A percentile compares a stretch with the other conserved stretches of the same genome.
Conservation (phyloP, 2,888 invertebrate genomes). For the Caenorhabditis angaria region DNA sequence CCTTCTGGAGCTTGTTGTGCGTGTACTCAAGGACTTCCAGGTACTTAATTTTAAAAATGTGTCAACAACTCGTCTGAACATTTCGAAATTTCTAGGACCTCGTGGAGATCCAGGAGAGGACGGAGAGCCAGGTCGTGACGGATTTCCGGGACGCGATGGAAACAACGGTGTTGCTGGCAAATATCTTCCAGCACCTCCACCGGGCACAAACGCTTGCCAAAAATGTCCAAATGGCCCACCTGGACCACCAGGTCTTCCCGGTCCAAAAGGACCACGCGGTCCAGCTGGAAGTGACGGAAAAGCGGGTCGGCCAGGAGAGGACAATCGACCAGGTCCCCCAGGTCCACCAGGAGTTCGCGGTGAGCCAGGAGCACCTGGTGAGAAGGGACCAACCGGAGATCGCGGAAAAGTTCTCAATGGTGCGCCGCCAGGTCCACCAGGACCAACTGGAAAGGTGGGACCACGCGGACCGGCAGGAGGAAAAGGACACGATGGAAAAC, state of each 20-base stretch:
- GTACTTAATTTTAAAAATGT: too few relatives aligned
- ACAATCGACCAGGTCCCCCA: slow-evolving; percentile 68
- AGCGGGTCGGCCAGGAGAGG: slow-evolving; percentile 57
- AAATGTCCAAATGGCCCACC: slow-evolving; percentile 65
- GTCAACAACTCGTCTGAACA: too few relatives aligned
- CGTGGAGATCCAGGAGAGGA: slow-evolving; percentile 60
- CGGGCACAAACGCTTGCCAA: slow-evolving; percentile 58
- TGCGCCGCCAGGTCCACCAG: slow-evolving; percentile 62
- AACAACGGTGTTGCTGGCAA: slow-evolving; percentile 49
- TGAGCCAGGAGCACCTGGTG: slow-evolving; percentile 61
- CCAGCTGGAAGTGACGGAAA: slow-evolving; percentile 49
- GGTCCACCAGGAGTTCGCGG: slow-evolving; percentile 66
- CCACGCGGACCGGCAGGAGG: slow-evolving; percentile 61
- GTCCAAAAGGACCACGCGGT: slow-evolving; percentile 65
- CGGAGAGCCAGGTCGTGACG: slow-evolving; percentile 56
- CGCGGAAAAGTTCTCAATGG: slow-evolving; percentile 61
- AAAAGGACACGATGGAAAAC: slow-evolving; percentile 60
- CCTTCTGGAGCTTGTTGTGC: slow-evolving; percentile 65
- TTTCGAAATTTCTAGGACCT: too few relatives aligned
- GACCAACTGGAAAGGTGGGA: slow-evolving; percentile 61
- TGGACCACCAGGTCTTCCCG: slow-evolving; percentile 67
- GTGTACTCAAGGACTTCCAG: slow-evolving; percentile 67
- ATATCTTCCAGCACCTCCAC: slow-evolving; percentile 60
- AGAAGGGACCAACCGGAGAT: slow-evolving; percentile 60
- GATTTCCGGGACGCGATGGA: slow-evolving; percentile 51